Percentiles rank a stretch among this genome's conserved stretches.
Conservation (phyloP, 1,140 invertebrate genomes). For the Lutraria rhynchaena region DNA sequence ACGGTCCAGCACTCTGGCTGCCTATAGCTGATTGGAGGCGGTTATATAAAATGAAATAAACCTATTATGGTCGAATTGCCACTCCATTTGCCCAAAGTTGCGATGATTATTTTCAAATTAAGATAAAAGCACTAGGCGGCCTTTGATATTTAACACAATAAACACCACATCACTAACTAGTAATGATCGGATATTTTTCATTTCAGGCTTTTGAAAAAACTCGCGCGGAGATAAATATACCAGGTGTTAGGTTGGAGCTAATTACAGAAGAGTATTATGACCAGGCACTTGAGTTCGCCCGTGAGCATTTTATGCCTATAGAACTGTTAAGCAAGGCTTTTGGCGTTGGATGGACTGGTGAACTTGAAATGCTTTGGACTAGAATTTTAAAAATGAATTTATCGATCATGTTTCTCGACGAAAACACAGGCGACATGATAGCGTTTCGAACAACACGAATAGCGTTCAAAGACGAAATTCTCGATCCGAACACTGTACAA, state of each 20-base stretch:
- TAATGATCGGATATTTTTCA: too few species aligned
- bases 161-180: too few species aligned
- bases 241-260: background rate
- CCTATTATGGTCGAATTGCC: too few species aligned
- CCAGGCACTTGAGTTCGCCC: background rate
- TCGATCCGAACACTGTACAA: background rate
- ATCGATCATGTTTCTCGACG: background rate
- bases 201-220: constrained; percentile 29
- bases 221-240: background rate
- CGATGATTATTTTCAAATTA: too few species aligned
- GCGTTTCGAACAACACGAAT: background rate
- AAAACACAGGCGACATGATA: background rate
- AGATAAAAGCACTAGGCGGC: too few species aligned
- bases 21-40: too few species aligned
- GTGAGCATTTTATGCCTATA: background rate
- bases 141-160: too few species aligned
- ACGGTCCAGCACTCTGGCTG: too few species aligned
- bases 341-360: background rate
- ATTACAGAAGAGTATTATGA: constrained; percentile 5
- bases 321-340: background rate
- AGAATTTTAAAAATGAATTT: background rate
- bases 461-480: background rate
- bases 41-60: too few species aligned
- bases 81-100: too few species aligned
- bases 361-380: background rate